Conservation (phyloP, 2,797 vertebrate species). For the Rhynchotus rufescens region DNA sequence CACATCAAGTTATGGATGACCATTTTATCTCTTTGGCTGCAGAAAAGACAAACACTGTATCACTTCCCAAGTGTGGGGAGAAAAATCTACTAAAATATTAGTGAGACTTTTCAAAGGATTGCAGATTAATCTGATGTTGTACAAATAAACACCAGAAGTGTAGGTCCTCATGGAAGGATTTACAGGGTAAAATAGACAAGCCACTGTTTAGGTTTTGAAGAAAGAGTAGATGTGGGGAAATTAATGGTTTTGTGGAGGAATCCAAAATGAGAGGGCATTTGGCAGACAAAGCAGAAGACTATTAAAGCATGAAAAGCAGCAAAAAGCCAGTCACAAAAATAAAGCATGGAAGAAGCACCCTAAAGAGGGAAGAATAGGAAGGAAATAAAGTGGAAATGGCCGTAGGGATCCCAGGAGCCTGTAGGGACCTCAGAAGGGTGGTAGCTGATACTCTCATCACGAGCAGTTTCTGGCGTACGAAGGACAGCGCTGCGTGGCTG, state of each 20-base stretch:
- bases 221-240: not conserved
- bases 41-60: slow-evolving; percentile 42
- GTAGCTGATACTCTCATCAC: accelerated
- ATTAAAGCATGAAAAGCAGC: not conserved
- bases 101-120: slow-evolving; percentile 42
- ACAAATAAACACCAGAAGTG: slow-evolving; percentile 27
- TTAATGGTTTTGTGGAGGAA: not conserved
- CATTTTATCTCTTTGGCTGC: slow-evolving; percentile 41
- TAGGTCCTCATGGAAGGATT: not conserved
- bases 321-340: not conserved
- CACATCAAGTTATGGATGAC: slow-evolving; percentile 33
- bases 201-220: not conserved
- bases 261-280: not conserved
- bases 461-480: not conserved
- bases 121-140: slow-evolving; percentile 13
- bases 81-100: not conserved
- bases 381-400: not conserved
- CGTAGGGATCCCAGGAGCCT: not conserved
- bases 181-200: not conserved
- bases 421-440: not conserved
- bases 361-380: not conserved
- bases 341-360: not conserved
- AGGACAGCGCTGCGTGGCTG: not conserved
- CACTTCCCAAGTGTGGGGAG: slow-evolving; percentile 19
- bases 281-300: not conserved